Evolutionary conservation across 2,888 invertebrate species (phyloP), one percentile per base, ranked within the genome.

Genomic region (Drosophila quasianomalipes): DNA sequence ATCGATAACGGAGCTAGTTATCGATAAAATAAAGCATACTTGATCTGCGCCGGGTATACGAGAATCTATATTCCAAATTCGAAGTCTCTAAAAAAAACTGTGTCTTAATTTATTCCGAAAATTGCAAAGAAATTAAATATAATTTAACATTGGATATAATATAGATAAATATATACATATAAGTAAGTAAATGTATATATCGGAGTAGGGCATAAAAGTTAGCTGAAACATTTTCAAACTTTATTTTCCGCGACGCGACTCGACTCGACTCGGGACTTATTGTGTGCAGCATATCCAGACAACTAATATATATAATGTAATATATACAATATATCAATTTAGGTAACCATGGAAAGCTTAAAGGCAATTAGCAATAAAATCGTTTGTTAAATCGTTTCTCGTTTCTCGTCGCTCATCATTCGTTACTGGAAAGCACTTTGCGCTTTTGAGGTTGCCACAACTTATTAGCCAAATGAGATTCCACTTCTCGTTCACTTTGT

Each of bases 391-490:
- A 4, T 37, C 26, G 26, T 41, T 44, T 51, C 26, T 35, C 33
- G n/a, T 33, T 44, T 33, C 26, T 35, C 33, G n/a, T 41, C 35
- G 51, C n/a, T 30, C 10, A 22, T 31, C 16, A 28, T 39, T 49
- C 54, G n/a, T 33, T 51, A 33, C 49, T 63, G 7, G 30, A 1
- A 22, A n/a, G 22, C 22, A 22, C 47, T 26, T 22, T 22, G 47
- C 14, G 14, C 47, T 16, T 26, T 47, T 26, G 2, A 47, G 47
- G 4, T 16, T 7, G 47, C 10, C 53, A 41, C 14, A 26, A 39
- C 22, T 28, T 16, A 28, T 4, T 26, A 52, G 28, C 64, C 2
- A 51, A 72, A 41, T 58, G 37, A 63, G 62, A 51, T 76, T 59
- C 54, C 54, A 53, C 59, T 37, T 37, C 19, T 37, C 35, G 35